A percentile compares a stretch with the other conserved stretches of the same genome.
phyloP scores from a whole-genome alignment of 1,140 invertebrate species.

The Archegozetes longisetosus region DNA sequence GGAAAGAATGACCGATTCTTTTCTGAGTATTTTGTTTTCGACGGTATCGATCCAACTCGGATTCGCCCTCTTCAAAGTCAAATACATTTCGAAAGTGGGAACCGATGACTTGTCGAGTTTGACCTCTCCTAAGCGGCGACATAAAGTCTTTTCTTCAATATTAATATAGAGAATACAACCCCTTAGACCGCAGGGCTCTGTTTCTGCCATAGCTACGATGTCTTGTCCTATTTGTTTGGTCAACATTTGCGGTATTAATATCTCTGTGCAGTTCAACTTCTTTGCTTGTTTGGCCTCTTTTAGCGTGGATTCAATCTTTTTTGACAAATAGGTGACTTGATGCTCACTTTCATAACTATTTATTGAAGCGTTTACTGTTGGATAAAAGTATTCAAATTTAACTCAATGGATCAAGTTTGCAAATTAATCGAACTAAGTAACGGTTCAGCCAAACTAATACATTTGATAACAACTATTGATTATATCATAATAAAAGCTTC shows the following conservation, averaged over 20 bases:
- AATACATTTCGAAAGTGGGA: constrained; percentile 65
- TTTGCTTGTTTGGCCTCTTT: constrained; percentile 51
- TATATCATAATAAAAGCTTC: too few relatives aligned
- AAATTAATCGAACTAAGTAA: background rate
- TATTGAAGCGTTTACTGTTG: background rate
- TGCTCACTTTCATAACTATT: background rate
- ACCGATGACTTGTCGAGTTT: constrained; percentile 63
- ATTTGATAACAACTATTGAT: too few relatives aligned
- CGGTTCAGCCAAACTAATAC: too few relatives aligned
- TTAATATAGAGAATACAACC: constrained; percentile 28
- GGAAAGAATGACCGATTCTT: constrained; percentile 63
- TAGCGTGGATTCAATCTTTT: constrained; percentile 52
- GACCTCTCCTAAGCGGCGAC: constrained; percentile 43
- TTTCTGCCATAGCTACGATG: constrained; percentile 56
- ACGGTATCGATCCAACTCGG: constrained; percentile 49
- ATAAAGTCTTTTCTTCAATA: constrained; percentile 23
- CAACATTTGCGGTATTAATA: constrained; percentile 57
- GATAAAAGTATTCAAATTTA: background rate
- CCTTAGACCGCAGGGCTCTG: constrained; percentile 61
- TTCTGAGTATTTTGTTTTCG: constrained; percentile 36
- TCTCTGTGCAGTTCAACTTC: constrained; percentile 57
- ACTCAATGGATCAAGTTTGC: background rate
- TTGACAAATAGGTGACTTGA: constrained; percentile 34
- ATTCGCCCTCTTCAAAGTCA: constrained; percentile 61
- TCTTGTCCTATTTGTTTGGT: constrained; percentile 53